Evolutionary conservation across 2,113 vertebrate species (phyloP).

Genomic region (Gnathonemus longibarbis): DNA sequence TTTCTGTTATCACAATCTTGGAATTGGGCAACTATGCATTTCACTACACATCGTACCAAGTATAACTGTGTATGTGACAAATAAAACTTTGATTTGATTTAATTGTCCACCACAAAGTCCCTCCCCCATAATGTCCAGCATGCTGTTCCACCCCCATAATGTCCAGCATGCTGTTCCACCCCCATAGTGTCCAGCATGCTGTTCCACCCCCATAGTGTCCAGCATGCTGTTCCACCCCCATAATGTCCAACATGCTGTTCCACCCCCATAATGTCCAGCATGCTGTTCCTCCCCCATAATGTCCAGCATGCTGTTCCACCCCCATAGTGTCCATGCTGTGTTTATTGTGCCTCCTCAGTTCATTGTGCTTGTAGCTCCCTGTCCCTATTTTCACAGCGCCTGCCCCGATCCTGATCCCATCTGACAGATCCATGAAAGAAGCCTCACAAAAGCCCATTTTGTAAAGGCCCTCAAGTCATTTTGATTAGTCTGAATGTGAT

Average conservation of each 20-base stretch:
- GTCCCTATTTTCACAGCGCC: not conserved
- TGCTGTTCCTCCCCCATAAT: not conserved
- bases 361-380: not conserved
- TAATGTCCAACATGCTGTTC: not conserved
- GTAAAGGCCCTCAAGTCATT: conserved; percentile 1
- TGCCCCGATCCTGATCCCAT: not conserved
- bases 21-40: not conserved
- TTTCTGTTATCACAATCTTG: not conserved
- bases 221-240: not conserved
- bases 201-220: not conserved
- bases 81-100: not conserved
- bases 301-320: not conserved
- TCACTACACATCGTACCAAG: not conserved
- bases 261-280: not conserved
- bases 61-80: not conserved
- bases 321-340: not conserved
- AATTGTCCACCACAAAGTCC: not conserved
- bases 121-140: not conserved
- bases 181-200: not conserved
- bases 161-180: not conserved
- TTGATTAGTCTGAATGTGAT: not conserved
- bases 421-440: not conserved
- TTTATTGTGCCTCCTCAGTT: not conserved
- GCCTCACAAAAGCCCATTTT: not conserved
- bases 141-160: not conserved